phyloP scores from a whole-genome alignment of 2,888 invertebrate species.

The Chrysopilus asiliformis region DNA sequence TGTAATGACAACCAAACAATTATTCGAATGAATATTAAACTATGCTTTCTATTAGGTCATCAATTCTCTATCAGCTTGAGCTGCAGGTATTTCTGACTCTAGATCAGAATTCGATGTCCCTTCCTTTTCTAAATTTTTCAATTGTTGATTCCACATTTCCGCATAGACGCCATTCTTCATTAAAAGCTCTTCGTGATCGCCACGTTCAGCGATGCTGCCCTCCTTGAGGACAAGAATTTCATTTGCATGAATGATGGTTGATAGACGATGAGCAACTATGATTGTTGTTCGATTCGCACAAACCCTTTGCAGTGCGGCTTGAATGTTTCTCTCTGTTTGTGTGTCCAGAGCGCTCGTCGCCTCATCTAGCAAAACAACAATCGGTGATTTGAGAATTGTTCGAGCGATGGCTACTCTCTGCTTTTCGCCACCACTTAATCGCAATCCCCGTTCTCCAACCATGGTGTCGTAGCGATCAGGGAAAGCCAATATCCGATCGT shows the following conservation, averaged over 20 bases:
- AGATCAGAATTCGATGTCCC: too few relatives aligned
- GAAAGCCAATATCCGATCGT: constrained; percentile 80
- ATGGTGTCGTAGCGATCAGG: constrained; percentile 77
- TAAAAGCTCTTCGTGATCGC: constrained; percentile 60
- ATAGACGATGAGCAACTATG: constrained; percentile 87
- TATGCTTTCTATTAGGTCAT: too few relatives aligned
- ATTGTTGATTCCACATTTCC: constrained; percentile 87
- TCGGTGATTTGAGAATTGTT: constrained; percentile 83
- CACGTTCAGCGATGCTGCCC: constrained; percentile 83
- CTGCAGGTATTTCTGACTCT: too few relatives aligned
- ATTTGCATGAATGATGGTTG: constrained; percentile 89
- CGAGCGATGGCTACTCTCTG: constrained; percentile 95
- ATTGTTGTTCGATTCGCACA: constrained; percentile 84
- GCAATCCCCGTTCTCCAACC: constrained; percentile 90
- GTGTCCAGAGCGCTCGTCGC: constrained; percentile 93
- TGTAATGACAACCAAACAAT: too few relatives aligned
- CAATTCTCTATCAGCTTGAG: too few relatives aligned
- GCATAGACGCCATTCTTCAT: constrained; percentile 62
- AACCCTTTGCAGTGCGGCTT: constrained; percentile 72
- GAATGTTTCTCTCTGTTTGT: constrained; percentile 88
- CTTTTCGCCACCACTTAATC: constrained; percentile 94
- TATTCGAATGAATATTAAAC: too few relatives aligned
- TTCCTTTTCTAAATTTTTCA: constrained; percentile 34
- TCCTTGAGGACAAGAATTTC: constrained; percentile 87
- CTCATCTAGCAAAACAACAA: constrained; percentile 85